These are phyloP conservation scores for Arvicanthis niloticus DNA, from an alignment of 2,113 vertebrate genomes.

Conservation along the genomic window DNA sequence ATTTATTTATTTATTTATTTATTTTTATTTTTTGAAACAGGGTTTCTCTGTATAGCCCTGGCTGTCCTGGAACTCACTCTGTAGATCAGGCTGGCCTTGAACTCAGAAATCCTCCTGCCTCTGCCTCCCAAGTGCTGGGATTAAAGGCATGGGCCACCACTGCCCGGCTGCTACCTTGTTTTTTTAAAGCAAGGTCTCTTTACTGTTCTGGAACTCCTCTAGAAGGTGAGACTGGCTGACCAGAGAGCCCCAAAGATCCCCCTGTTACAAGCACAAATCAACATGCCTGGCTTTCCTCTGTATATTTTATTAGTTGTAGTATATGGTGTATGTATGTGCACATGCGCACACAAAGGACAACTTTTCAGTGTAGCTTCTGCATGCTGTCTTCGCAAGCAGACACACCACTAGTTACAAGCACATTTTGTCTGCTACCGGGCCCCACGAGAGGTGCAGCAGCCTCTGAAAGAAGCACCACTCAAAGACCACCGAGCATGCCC, in stretches of 20 bases:
- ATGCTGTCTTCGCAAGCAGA: background rate
- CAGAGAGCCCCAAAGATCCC: background rate
- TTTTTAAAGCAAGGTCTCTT: background rate
- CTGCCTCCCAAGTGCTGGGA: no score
- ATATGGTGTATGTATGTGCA: background rate
- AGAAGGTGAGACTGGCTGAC: background rate
- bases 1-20: no score
- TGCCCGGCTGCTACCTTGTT: background rate
- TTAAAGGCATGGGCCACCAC: no score
- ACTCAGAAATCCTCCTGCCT: no score
- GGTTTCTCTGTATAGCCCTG: no score
- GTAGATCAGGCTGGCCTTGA: no score
- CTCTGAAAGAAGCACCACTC: constrained; percentile 45
- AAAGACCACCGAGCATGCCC: background rate
- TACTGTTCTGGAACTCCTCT: background rate
- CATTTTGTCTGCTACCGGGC: constrained; percentile 39
- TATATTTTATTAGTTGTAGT: background rate
- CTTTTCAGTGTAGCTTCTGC: background rate
- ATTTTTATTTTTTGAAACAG: no score
- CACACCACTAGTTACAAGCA: constrained; percentile 11
- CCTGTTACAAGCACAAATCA: background rate
- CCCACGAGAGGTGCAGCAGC: constrained; percentile 7
- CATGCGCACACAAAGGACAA: background rate
- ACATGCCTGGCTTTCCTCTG: background rate
- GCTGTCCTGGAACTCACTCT: no score